Evolutionary conservation across 2,113 vertebrate species (phyloP).

Genomic region (Ictalurus punctatus): DNA sequence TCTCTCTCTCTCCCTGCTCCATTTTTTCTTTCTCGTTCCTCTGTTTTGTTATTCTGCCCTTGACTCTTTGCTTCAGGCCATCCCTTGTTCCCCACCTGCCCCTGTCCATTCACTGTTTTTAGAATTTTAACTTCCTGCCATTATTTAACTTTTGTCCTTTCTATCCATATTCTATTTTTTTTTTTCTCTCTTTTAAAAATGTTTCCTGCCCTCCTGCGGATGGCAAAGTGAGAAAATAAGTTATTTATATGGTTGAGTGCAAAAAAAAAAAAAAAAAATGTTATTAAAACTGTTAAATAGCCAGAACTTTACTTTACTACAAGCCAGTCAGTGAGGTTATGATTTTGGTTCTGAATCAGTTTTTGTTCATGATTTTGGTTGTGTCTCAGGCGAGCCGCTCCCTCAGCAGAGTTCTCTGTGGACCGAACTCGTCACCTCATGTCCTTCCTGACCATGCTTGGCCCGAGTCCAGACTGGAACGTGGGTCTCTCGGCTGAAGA

Average conservation of each 20-base stretch:
- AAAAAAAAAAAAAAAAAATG: neutral
- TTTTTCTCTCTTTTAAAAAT: neutral
- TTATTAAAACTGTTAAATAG: neutral
- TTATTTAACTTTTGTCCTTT: neutral
- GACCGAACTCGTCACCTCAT: constrained; percentile 92
- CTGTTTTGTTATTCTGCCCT: neutral
- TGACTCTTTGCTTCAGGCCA: neutral
- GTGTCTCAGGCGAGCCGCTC: constrained; percentile 86
- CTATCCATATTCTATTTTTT: neutral
- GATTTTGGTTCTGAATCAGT: neutral
- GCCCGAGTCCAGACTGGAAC: constrained; percentile 97
- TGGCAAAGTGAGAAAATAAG: neutral
- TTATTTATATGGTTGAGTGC: neutral
- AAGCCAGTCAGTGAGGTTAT: neutral
- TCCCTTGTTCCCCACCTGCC: neutral
- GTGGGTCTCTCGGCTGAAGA: constrained; percentile 95
- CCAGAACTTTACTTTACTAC: neutral
- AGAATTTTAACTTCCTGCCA: neutral
- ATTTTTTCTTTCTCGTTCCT: neutral
- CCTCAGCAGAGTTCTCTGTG: constrained; percentile 97
- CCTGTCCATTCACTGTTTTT: neutral
- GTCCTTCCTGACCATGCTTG: constrained; percentile 98
- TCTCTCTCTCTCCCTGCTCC: neutral
- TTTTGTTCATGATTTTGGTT: neutral
- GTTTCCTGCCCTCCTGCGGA: neutral